phyloP scores from a whole-genome alignment of 2,113 vertebrate species.

The Cercopithecus mona region DNA sequence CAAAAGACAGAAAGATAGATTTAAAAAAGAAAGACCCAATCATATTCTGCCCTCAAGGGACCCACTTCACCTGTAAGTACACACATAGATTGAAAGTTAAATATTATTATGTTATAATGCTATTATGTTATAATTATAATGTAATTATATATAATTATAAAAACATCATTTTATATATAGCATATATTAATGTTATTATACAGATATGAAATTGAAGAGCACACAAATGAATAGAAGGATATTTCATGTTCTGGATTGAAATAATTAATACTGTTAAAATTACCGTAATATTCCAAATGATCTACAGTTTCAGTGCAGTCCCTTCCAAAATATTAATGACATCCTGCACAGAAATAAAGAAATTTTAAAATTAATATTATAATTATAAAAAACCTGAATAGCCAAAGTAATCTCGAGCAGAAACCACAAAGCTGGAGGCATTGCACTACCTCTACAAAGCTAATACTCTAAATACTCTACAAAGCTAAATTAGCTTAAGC shows the following conservation, averaged over 20 bases:
- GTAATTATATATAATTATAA: too few relatives aligned
- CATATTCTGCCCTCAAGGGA: background rate
- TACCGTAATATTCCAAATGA: background rate
- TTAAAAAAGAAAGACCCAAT: background rate
- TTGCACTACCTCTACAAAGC: background rate
- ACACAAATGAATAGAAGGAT: background rate
- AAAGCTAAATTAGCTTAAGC: background rate
- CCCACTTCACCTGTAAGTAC: background rate
- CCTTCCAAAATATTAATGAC: background rate
- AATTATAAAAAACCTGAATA: background rate
- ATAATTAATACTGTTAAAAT: background rate
- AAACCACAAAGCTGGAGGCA: background rate
- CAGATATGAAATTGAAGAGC: background rate
- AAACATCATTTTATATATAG: too few relatives aligned
- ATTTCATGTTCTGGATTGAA: background rate
- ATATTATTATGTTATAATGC: too few relatives aligned
- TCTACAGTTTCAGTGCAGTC: background rate
- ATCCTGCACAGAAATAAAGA: background rate
- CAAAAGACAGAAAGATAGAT: background rate
- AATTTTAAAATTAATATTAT: background rate
- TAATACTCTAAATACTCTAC: background rate
- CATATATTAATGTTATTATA: too few relatives aligned
- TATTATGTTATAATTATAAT: too few relatives aligned
- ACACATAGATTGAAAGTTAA: background rate
- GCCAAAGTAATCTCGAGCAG: background rate